These are phyloP conservation scores for Eumeta japonica DNA, from an alignment of 1,140 invertebrate genomes.

Conservation along the genomic window DNA sequence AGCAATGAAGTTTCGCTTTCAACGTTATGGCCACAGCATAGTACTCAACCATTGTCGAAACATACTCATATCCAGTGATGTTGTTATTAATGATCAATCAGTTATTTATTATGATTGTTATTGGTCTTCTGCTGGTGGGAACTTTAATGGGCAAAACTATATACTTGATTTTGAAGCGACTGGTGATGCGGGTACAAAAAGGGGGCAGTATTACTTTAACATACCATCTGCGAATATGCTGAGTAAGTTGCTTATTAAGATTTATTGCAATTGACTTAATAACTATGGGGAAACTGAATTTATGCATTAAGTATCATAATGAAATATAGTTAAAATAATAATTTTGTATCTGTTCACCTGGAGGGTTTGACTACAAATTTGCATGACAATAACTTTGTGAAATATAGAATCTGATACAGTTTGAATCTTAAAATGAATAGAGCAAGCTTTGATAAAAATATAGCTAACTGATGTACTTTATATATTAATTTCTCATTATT, in stretches of 20 bases:
- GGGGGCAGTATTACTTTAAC: slow-evolving; percentile 43
- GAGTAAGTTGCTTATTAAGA: slow-evolving; percentile 21
- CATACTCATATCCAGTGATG: slow-evolving; percentile 39
- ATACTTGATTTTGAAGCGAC: slow-evolving; percentile 42
- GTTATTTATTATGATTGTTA: slow-evolving; percentile 48
- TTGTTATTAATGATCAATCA: slow-evolving; percentile 36
- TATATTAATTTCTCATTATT: too few relatives aligned
- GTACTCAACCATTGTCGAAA: slow-evolving; percentile 34
- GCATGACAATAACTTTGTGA: too few relatives aligned
- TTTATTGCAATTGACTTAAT: neutral
- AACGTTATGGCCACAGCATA: slow-evolving; percentile 17
- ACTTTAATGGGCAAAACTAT: slow-evolving; percentile 27
- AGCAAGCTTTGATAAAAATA: too few relatives aligned
- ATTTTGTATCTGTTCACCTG: too few relatives aligned
- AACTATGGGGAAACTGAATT: neutral
- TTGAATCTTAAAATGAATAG: too few relatives aligned
- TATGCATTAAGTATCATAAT: neutral
- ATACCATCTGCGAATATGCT: slow-evolving; percentile 39
- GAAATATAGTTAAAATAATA: too few relatives aligned
- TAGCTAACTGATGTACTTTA: too few relatives aligned
- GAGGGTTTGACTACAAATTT: too few relatives aligned
- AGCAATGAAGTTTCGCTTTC: slow-evolving; percentile 50
- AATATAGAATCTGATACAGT: too few relatives aligned
- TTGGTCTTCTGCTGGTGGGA: slow-evolving; percentile 28
- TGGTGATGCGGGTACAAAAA: slow-evolving; percentile 22